Base-by-base conservation (phyloP, 2,888 invertebrate genomes). In the Hipparchia semele region DNA sequence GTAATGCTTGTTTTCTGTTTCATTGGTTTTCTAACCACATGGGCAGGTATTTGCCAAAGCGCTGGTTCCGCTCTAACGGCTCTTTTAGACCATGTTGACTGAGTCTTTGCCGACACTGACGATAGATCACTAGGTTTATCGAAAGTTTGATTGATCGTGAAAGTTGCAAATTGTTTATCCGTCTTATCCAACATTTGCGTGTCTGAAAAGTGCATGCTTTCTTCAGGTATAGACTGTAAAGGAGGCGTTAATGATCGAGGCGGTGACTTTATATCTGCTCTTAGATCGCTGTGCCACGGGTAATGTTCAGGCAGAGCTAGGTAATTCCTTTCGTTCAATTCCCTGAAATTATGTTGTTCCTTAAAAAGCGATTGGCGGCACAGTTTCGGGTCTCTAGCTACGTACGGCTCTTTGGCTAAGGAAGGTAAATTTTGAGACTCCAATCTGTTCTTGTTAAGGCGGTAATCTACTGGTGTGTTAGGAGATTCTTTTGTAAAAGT, bases 401-500 rank as follows among this genome's bases (percentile, higher is more conserved):
- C 23, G 23, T 83, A 76, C 68, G 84, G 86, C 3, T 91, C 90
- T 75, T 81, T 86, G 6, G 10, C 46, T 58, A 79, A 73, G 49
- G 84, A 82, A 69, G 83, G 86, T 61, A 82, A 80, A 45, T 86
- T 86, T 75, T 79, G 87, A 13, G 75, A 70, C 53, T 90, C 91
- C 2, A 75, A 67, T 61, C 75, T 76, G 76, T 86, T 77, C 69
- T 86, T 84, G 76, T 84, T 83, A 7, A 78, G 75, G 73, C 83
- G 79, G 13, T 75, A 79, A 10, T 92, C 89, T 13, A 84, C 75
- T n/a, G 86, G 84, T n/a, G 85, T 86, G 65, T 86, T 85, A 0
- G 93, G 93, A 0, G 94, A 94, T 58, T 94, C 94, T 82, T 95
- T 95, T 6, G 94, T 93, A 75, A 89, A 95, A 0, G 95, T 95